Conservation (phyloP, 2,797 vertebrate species). For the Gallinago solitaria region DNA sequence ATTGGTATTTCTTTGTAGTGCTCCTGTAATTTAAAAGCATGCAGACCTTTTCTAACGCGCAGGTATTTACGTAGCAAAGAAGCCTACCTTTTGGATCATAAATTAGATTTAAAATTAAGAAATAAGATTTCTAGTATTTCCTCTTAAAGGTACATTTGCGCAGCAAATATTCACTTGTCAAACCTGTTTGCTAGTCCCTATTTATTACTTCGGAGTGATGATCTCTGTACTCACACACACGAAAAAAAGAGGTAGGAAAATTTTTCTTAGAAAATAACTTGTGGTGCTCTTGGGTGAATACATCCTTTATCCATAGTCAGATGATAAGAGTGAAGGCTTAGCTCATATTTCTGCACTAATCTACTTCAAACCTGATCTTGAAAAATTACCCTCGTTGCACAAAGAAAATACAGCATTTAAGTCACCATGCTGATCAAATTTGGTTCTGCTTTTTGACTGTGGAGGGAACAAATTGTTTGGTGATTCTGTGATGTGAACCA, state of each 20-base stretch:
- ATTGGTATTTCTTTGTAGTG: not conserved
- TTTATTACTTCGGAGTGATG: constrained; percentile 25
- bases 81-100: not conserved
- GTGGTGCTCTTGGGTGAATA: constrained; percentile 54
- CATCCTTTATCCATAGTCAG: constrained; percentile 67
- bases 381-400: constrained; percentile 66
- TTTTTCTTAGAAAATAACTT: constrained; percentile 65
- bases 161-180: not conserved
- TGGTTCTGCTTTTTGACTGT: constrained; percentile 64
- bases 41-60: not conserved
- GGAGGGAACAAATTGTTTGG: constrained; percentile 60
- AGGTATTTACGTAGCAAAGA: not conserved
- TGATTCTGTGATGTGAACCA: constrained; percentile 40
- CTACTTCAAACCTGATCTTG: constrained; percentile 71
- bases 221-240: not conserved
- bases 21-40: not conserved
- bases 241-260: not conserved
- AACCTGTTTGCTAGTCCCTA: constrained; percentile 23
- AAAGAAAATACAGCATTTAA: constrained; percentile 69
- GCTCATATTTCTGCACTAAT: constrained; percentile 72
- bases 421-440: constrained; percentile 63
- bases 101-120: constrained; percentile 49
- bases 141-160: not conserved
- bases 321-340: constrained; percentile 66
- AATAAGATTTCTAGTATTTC: not conserved